Conservation (phyloP, 2,113 vertebrate species). For the Microcebus tavaratra region DNA sequence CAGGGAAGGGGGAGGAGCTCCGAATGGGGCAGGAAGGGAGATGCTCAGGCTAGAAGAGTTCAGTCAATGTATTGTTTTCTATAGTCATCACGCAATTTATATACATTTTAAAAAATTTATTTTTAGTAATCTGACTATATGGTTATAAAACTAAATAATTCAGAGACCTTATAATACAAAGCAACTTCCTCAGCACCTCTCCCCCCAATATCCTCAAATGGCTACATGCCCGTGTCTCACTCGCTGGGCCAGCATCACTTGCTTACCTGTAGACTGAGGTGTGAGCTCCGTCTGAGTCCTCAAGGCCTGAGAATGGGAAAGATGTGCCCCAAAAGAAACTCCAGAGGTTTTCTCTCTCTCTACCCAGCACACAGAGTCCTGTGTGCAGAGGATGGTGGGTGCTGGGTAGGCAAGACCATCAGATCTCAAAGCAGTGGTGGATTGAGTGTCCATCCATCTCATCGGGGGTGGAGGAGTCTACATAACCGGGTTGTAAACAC, state of each 20-base stretch:
- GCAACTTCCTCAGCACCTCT: neutral
- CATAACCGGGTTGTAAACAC: neutral
- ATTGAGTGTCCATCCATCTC: neutral
- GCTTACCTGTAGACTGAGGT: neutral
- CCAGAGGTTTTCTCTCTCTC: no score
- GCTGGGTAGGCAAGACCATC: neutral
- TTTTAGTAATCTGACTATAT: neutral
- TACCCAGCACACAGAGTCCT: neutral
- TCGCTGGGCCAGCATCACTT: neutral
- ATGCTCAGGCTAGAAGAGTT: neutral
- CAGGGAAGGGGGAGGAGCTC: neutral
- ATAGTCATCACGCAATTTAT: neutral
- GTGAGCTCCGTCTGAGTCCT: neutral
- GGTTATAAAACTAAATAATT: constrained; percentile 20
- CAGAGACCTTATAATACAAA: neutral
- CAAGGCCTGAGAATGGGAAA: neutral
- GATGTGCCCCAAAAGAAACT: neutral
- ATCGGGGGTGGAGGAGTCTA: neutral
- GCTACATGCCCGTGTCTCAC: neutral
- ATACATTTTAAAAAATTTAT: neutral
- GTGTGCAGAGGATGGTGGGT: neutral
- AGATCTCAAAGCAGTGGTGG: neutral
- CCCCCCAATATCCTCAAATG: no score
- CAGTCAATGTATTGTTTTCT: neutral
- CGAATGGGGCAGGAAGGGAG: neutral